Evolutionary conservation across 2,888 invertebrate genomes (phyloP).

Genomic region (Pyrochroa serraticornis): DNA sequence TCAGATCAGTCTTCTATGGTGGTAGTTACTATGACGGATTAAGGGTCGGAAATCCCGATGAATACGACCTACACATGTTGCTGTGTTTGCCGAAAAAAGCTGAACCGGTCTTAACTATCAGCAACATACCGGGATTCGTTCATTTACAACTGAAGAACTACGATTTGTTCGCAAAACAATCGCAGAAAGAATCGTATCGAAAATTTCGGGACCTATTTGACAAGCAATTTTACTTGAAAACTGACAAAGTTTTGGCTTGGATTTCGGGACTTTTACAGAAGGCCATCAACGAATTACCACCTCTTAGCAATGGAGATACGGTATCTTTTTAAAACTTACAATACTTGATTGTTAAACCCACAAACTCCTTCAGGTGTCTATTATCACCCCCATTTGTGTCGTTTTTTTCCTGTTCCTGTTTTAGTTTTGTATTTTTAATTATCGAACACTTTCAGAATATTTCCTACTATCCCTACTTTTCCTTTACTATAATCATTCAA

Average conservation of each 20-base stretch:
- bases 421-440: too few relatives aligned
- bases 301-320: slow-evolving; percentile 24
- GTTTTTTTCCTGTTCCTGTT: too few relatives aligned
- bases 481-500: too few relatives aligned
- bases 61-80: slow-evolving; percentile 67
- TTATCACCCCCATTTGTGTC: too few relatives aligned
- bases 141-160: slow-evolving; percentile 53
- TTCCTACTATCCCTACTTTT: too few relatives aligned
- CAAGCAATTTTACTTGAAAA: too few relatives aligned
- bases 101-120: slow-evolving; percentile 45
- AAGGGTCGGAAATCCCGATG: slow-evolving; percentile 63
- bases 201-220: too few relatives aligned
- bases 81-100: slow-evolving; percentile 60
- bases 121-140: slow-evolving; percentile 58
- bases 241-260: too few relatives aligned
- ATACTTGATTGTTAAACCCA: not conserved
- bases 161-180: not conserved
- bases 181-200: not conserved
- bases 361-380: not conserved
- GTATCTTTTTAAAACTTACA: slow-evolving; percentile 47
- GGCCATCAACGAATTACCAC: slow-evolving; percentile 55
- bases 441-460: too few relatives aligned
- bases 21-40: slow-evolving; percentile 68
- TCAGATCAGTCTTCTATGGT: slow-evolving; percentile 55
- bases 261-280: slow-evolving; percentile 57